A percentile compares a stretch with the other conserved stretches of the same genome.
Conservation (phyloP, 2,797 vertebrate genomes). For the Labeo calbasu region DNA sequence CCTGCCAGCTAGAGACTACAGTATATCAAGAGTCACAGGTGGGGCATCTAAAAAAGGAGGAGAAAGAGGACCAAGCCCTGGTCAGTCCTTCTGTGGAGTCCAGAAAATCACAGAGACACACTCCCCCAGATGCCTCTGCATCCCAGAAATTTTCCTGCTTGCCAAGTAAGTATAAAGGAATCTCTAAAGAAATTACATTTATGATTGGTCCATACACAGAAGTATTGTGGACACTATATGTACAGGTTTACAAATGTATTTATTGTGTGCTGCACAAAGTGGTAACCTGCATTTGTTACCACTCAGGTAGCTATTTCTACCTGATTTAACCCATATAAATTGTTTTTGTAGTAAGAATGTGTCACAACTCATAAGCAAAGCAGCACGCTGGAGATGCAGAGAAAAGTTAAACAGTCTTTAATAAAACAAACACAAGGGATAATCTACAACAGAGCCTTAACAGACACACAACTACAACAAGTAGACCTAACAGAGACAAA, state of each 20-base stretch:
- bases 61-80: constrained; percentile 66
- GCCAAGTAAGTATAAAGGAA: not conserved
- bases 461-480: too few species aligned
- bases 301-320: not conserved
- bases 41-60: constrained; percentile 61
- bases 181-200: not conserved
- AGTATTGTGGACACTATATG: not conserved
- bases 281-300: not conserved
- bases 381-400: too few species aligned
- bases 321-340: not conserved
- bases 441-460: too few species aligned
- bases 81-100: not conserved
- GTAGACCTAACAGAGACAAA: too few species aligned
- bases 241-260: not conserved
- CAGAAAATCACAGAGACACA: constrained; percentile 12
- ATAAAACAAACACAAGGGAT: too few species aligned
- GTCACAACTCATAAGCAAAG: too few species aligned
- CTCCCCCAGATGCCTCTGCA: not conserved
- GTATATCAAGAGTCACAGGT: constrained; percentile 72
- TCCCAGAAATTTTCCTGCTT: constrained; percentile 1
- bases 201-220: not conserved
- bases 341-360: not conserved
- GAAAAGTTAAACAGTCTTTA: too few species aligned
- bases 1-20: constrained; percentile 72
- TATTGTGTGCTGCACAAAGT: not conserved